Percentiles rank a stretch among this genome's conserved stretches.
Evolutionary conservation across 2,797 vertebrate genomes (phyloP).

Genomic region (Halcyon smyrnensis): DNA sequence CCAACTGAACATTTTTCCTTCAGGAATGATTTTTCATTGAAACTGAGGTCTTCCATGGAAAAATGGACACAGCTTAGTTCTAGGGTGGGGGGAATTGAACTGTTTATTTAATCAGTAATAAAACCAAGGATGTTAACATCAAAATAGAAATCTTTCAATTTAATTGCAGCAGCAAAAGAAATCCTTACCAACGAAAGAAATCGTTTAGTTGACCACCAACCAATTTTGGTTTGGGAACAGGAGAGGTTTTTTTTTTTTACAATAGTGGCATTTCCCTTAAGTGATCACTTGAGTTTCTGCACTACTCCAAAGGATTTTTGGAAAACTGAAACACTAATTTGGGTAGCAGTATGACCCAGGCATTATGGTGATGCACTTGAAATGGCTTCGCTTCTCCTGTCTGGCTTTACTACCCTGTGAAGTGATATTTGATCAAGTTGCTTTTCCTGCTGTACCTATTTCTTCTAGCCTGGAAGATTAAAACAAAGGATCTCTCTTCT

Average conservation of each 20-base stretch:
- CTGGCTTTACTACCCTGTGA: background rate
- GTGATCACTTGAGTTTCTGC: background rate
- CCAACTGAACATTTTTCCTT: background rate
- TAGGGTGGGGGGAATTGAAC: background rate
- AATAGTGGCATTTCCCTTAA: conserved; percentile 9
- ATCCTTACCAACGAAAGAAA: background rate
- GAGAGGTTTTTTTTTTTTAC: background rate
- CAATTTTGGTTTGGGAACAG: conserved; percentile 29
- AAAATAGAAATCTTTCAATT: background rate
- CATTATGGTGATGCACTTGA: background rate
- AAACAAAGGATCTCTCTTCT: background rate
- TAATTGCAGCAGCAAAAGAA: background rate
- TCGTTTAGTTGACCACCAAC: conserved; percentile 19
- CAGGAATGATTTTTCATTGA: background rate
- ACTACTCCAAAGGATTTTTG: background rate
- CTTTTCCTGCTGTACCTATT: background rate
- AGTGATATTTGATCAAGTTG: background rate
- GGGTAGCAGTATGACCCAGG: background rate
- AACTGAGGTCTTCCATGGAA: background rate
- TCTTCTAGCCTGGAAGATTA: background rate
- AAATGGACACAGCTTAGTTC: background rate
- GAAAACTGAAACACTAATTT: conserved; percentile 20
- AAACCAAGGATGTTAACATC: conserved; percentile 1
- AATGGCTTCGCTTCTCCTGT: background rate
- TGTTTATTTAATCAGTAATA: conserved; percentile 47